Conservation (phyloP, 2,797 vertebrate genomes). For the Pseudochirops corinnae region DNA sequence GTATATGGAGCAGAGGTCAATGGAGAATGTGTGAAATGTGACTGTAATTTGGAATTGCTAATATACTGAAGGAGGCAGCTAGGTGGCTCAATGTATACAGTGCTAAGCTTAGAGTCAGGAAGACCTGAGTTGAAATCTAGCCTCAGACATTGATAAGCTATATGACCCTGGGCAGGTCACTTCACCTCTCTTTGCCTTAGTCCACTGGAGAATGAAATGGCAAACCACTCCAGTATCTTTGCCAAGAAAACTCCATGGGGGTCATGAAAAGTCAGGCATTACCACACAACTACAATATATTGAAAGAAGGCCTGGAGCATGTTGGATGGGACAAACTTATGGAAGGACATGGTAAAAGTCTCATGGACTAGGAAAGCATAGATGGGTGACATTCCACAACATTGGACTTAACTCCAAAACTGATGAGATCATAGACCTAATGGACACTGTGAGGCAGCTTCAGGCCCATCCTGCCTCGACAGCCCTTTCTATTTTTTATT, state of each 20-base stretch:
- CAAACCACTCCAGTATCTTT: neutral
- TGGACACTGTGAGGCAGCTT: neutral
- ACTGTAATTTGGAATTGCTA: neutral
- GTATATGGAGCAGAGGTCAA: neutral
- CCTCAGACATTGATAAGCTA: neutral
- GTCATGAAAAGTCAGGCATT: neutral
- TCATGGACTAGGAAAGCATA: neutral
- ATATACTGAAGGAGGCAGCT: neutral
- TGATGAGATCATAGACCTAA: neutral
- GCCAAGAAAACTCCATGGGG: neutral
- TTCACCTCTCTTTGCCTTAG: neutral
- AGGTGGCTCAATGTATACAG: neutral
- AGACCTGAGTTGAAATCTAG: neutral
- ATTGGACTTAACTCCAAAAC: neutral
- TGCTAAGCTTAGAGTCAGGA: neutral
- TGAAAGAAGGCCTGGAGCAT: neutral
- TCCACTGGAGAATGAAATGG: neutral
- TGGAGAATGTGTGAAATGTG: neutral
- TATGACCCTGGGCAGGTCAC: neutral
- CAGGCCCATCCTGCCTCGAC: neutral
- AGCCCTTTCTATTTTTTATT: too few species aligned
- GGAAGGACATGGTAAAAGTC: neutral
- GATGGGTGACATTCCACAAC: neutral
- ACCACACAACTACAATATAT: neutral
- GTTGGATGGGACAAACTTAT: neutral